Base-by-base conservation (phyloP, 2,888 invertebrate genomes). In the Stenichneumon culpator region DNA sequence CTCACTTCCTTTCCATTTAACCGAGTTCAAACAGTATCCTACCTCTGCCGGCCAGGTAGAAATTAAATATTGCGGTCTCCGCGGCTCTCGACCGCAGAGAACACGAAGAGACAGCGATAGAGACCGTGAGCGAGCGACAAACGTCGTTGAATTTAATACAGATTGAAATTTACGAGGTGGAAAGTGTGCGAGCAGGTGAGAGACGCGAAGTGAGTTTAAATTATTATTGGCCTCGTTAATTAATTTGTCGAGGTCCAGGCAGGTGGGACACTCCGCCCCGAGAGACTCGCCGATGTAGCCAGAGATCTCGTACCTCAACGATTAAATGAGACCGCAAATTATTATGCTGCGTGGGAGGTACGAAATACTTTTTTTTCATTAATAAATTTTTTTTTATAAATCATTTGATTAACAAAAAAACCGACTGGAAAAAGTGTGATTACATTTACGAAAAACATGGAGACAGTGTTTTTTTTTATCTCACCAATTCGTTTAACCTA, bases 191-290 rank as follows among this genome's bases (percentile, higher is more conserved):
- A 16, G 69, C 39, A 70, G 50, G 69, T 50, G 47, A n/a, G 47
- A 65, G 68, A 73, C 44, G 65, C n/a, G 25, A 11, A 73, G 77
- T 50, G 63, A 36, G 50, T 25, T 85, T 73, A 73, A 83, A 77
- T 83, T 84, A 78, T 86, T 80, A 79, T 77, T 73, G 77, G 82
- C 79, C 82, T 85, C 82, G 84, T 83, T 86, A 86, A 83, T 83
- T 86, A 80, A 86, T 86, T 86, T 73, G 85, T 86, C 77, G 82
- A 83, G 79, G 75, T 82, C 47, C 44, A 39, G 44, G 28, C 67
- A 85, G 79, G 82, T 85, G 82, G 75, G 36, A 63, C 54, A 50
- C 72, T 47, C 22, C 32, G 60, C 52, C 36, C 22, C 16, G 22
- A n/a, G 28, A 63, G 28, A 60, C 32, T n/a, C 11, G 47, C 9